A percentile compares a stretch with the other conserved stretches of the same genome.
phyloP scores from a whole-genome alignment of 2,797 vertebrate genomes.

The Eutrigla gurnardus region DNA sequence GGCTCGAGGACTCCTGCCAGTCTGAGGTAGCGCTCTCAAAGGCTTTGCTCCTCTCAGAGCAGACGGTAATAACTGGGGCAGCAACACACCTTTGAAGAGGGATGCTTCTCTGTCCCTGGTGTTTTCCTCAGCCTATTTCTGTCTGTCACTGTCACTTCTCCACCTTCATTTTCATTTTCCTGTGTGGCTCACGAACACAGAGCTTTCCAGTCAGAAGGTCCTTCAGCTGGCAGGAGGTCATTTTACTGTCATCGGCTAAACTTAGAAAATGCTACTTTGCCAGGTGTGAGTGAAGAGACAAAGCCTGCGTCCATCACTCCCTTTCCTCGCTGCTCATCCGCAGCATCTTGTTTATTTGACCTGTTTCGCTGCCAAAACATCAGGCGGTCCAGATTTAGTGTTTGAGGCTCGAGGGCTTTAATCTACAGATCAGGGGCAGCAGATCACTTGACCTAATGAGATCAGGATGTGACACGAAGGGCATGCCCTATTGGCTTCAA shows the following conservation, averaged over 20 bases:
- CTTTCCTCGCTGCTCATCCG: background rate
- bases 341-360: slow-evolving; percentile 6
- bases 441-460: slow-evolving; percentile 20
- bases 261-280: background rate
- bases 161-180: background rate
- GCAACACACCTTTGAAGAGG: background rate
- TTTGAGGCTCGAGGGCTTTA: slow-evolving; percentile 18
- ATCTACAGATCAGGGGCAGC: slow-evolving; percentile 31
- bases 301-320: background rate
- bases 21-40: slow-evolving; percentile 1
- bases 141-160: slow-evolving; percentile 2
- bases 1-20: slow-evolving; percentile 13
- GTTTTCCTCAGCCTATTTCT: slow-evolving; percentile 29
- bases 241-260: slow-evolving; percentile 16
- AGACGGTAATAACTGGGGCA: too few relatives aligned
- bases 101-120: slow-evolving; percentile 25
- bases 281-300: background rate
- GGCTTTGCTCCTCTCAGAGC: background rate
- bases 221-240: slow-evolving; percentile 16
- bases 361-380: background rate
- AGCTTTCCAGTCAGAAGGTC: slow-evolving; percentile 8
- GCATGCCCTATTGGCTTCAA: background rate
- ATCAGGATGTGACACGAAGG: background rate
- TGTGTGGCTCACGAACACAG: background rate
- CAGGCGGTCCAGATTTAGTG: background rate